These are phyloP conservation scores for Tridacna gigas DNA, from an alignment of 2,888 invertebrate genomes.

Conservation along the genomic window DNA sequence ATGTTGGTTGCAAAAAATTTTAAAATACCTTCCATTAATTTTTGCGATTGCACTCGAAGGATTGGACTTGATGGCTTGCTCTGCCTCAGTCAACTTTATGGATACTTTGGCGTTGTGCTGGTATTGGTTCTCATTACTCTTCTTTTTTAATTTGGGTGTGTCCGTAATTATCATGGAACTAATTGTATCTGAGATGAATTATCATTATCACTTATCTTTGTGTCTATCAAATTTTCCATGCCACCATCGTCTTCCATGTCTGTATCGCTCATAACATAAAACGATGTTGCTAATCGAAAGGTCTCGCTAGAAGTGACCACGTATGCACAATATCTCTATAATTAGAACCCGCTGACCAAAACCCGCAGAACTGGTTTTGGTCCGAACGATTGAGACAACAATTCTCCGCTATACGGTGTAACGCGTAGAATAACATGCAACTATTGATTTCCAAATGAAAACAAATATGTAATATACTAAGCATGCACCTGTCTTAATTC, in stretches of 20 bases:
- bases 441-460: no score
- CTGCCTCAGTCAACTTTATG: no score
- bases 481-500: no score
- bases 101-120: not conserved
- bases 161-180: not conserved
- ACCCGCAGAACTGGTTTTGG: not conserved
- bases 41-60: no score
- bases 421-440: not conserved
- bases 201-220: not conserved
- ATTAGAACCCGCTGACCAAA: not conserved
- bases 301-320: no score
- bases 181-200: not conserved
- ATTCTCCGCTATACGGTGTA: constrained; percentile 8
- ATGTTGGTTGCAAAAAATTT: no score
- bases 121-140: constrained; percentile 10
- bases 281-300: no score
- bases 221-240: not conserved
- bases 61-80: no score
- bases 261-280: not conserved
- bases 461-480: no score
- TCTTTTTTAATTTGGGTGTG: not conserved
- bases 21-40: no score
- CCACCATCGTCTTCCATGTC: not conserved
- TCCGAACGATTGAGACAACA: not conserved
- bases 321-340: no score